Base-by-base conservation (phyloP, 2,888 invertebrate genomes). In the Odontocerum albicorne region DNA sequence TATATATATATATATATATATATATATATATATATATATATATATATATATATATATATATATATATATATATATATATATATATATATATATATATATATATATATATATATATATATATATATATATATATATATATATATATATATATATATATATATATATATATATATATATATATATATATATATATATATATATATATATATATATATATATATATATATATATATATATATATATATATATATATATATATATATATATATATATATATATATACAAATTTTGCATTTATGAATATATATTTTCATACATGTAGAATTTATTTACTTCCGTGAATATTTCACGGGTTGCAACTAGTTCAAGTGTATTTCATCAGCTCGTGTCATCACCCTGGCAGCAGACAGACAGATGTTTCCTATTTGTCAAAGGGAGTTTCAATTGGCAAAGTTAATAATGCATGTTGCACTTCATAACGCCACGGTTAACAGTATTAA, bases 191-290 rank as follows among this genome's bases (percentile, higher is more conserved):
- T 35, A 35, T 35, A 12, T 35, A 12, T 35, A 35, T 35, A 12
- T 35, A 35, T 35, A 12, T 35, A 12, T 35, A 12, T 35, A 35
- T 35, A 12, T 35, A 12, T 35, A 35, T 35, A 35, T 35, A 35
- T 35, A 12, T 35, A 12, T 35, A 10, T 35, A 12, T 35, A 35
- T 12, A 12, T 35, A 12, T 35, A 10, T 35, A 12, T 35, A 35
- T 12, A 12, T 35, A 12, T 35, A 35, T 12, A 35, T 35, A 10
- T 35, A 12, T 35, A 12, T 35, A 35, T 35, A 12, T 12, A 35
- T 35, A 12, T 35, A 35, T 35, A 35, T 35, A 12, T 35, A 35
- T 12, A 12, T n/a, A 35, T 35, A 12, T 35, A 35, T n/a, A 35
- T 4, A n/a, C 12, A 35, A n/a, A 4, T 35, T 12, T 35, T 7